Evolutionary conservation across 1,140 invertebrate species (phyloP), one percentile per base, ranked within the genome.

Genomic region (Fopius arisanus): DNA sequence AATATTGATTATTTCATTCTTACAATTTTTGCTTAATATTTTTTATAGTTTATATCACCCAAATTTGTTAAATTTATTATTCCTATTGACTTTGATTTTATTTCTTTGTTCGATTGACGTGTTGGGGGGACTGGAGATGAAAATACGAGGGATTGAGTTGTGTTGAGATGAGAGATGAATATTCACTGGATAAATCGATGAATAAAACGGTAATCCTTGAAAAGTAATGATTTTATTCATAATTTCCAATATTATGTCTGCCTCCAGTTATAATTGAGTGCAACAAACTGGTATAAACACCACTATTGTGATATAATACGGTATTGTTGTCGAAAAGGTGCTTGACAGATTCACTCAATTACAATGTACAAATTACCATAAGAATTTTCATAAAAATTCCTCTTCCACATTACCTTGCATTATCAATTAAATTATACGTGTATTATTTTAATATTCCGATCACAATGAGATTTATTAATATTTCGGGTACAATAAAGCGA

Each of bases 361-460:
- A 48, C 43, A 48, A 48, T 48, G 43, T 48, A 48, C 43, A 48
- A 48, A 48, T 48, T 48, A 48, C 43, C 14, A 48, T 48, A 48
- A 48, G 43, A 48, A 48, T 48, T 48, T 37, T 16, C 40, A 16
- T 48, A 19, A 19, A 40, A 41, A 67, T 67, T 67, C 31, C 28
- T 65, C 23, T 16, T 67, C 5, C 31, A n/a, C 7, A 67, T 67
- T 67, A 40, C 26, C 19, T 67, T 67, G 65, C 31, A 67, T 67
- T 67, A 67, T 31, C 40, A 67, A 40, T 48, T 48, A 48, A 48
- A 16, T 67, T 40, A 67, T 67, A 33, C 31, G 16, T 67, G 28
- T 41, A 67, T 67, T 37, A 31, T 67, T 48, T 48, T 5, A 48
- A 48, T 67, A 67, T 40, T 67, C 65, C 65, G 40, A 67, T 67